These are phyloP conservation scores for Drosophila subpulchrella DNA, from an alignment of 1,140 invertebrate species.

Conservation along the genomic window DNA sequence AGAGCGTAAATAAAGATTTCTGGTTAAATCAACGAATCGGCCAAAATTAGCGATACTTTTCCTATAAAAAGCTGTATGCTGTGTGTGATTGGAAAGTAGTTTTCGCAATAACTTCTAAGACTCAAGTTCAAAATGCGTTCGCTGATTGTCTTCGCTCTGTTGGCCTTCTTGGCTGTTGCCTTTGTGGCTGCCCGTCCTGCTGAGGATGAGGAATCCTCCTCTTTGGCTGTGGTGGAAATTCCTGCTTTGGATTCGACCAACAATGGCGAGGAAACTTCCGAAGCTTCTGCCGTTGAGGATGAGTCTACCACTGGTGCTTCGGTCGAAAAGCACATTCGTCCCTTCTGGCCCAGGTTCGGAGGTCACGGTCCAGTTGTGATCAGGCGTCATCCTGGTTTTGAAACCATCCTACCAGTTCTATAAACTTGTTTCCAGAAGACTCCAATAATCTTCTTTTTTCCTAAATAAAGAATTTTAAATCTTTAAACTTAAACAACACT, in stretches of 20 bases:
- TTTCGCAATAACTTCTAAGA: constrained; percentile 10
- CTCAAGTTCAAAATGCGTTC: constrained; percentile 28
- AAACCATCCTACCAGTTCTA: background rate
- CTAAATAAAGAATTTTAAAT: constrained; percentile 15
- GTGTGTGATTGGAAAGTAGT: constrained; percentile 25
- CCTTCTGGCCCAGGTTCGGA: constrained; percentile 34
- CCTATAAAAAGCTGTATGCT: constrained; percentile 13
- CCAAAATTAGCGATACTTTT: constrained; percentile 10
- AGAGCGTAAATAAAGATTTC: constrained; percentile 33
- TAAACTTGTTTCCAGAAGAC: background rate
- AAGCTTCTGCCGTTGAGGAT: background rate
- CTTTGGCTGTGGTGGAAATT: background rate
- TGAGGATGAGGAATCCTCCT: constrained; percentile 13
- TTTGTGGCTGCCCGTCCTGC: constrained; percentile 32
- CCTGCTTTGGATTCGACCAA: background rate
- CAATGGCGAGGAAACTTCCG: background rate
- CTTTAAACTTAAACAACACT: background rate
- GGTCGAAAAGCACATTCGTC: constrained; percentile 8
- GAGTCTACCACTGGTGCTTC: background rate
- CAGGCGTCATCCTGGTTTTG: background rate
- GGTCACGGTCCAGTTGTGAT: constrained; percentile 33
- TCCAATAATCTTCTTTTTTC: background rate
- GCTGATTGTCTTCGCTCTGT: constrained; percentile 28
- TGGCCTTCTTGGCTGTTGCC: constrained; percentile 40
- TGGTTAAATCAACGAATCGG: background rate